Evolutionary conservation across 1,140 invertebrate species (phyloP), one percentile per base, ranked within the genome.

Genomic region (Drosophila nasuta): DNA sequence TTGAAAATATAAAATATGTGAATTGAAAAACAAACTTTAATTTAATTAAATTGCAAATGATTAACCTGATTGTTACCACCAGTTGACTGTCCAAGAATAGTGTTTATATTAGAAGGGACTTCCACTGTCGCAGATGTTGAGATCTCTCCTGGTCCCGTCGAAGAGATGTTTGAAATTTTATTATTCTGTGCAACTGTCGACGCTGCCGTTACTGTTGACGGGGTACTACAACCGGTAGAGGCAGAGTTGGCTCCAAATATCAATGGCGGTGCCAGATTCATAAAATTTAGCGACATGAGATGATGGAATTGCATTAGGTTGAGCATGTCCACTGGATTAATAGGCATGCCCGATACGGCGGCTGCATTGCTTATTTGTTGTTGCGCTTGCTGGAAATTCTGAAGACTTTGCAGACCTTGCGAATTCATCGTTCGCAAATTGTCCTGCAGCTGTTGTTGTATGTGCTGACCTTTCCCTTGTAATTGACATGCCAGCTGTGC

Each of bases 251-350:
- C 82, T 0, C 89, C 91, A 63, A 92, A 92, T 8, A 93, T 92
- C 11, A 93, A 45, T n/a, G 92, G 92, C 2, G 92, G 92, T 2
- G 92, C 92, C 45, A 93, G 64, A 69, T 93, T 93, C 92, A 93
- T 93, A 56, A 93, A 92, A 67, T 93, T 93, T 1, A 93, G 64
- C 2, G 92, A 93, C 82, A 93, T 92, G 41, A 93, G 75, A 52
- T 97, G 97, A 79, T 97, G 96, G 30, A 98, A 93, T 91, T 98
- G 97, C 94, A 98, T 96, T 6, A 97, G 96, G 87, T 97, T 98
- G 1, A 98, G 92, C 35, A 93, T 93, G n/a, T 93, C 92, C 5
- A 93, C 78, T 3, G 92, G 91, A 65, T 92, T 93, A 1, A 93
- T 73, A 5, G 81, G 76, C 35, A 91, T 67, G 4, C 82, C 76